Evolutionary conservation across 1,140 invertebrate genomes (phyloP), one percentile per base, ranked within the genome.

Genomic region (Aricia agestis): DNA sequence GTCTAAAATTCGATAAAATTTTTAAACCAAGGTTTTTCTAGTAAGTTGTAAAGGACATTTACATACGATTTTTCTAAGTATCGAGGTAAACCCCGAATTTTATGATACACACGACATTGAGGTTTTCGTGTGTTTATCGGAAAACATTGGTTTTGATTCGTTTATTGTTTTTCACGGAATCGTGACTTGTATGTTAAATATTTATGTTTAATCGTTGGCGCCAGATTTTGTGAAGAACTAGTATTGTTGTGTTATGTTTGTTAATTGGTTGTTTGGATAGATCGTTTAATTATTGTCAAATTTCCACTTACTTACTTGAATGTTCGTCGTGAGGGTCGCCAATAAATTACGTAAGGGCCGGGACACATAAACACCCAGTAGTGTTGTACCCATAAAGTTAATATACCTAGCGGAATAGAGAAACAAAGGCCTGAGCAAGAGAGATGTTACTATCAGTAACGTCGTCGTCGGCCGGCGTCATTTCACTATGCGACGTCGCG

Each of bases 131-230:
- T 63, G 59, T 63, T 63, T 19, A 19, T 63, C 10, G 19, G 59
- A 63, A 63, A 63, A 19, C 10, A 63, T 63, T 19, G 19, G 19
- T 63, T 59, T 59, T 59, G 17, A 63, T 63, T 19, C 18, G 18
- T 19, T 18, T 63, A 63, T 63, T 63, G 59, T 63, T 63, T 19
- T 63, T 25, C 45, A 52, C 45, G 45, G 83, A 87, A 85, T 87
- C 85, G 84, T 91, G 86, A 82, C 87, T 84, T 83, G 84, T 79
- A 78, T 85, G 83, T 89, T 87, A 85, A 87, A 84, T 45, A 15
- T 52, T 52, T 52, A 52, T 89, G 84, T 91, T 87, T 86, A 76
- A 78, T 79, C 78, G 77, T 68, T 81, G 87, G 89, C 89, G 89
- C 83, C 87, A 83, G 78, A 78, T 84, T 59, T 59, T 59, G 58